phyloP scores from a whole-genome alignment of 2,888 invertebrate genomes.

The Zygogramma bicolorata region DNA sequence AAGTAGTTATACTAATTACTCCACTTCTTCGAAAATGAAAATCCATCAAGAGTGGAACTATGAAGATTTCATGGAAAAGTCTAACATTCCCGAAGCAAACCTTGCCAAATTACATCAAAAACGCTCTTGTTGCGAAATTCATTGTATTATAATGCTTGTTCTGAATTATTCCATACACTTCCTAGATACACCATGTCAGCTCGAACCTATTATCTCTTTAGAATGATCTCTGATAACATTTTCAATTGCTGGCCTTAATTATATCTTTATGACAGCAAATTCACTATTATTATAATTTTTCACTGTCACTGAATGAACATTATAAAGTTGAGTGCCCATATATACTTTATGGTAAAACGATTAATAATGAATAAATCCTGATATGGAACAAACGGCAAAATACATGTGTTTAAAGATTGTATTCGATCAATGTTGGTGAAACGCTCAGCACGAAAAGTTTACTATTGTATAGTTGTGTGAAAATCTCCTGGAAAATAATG shows the following conservation, averaged over 20 bases:
- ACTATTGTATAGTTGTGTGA: not conserved
- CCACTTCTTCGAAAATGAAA: no score
- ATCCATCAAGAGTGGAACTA: no score
- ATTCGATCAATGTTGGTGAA: not conserved
- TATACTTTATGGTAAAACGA: not conserved
- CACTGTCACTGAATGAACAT: not conserved
- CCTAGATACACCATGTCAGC: no score
- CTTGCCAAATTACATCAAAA: no score
- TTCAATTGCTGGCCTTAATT: not conserved
- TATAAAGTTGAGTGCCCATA: not conserved
- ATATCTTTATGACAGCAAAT: not conserved
- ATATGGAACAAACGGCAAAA: not conserved
- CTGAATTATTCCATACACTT: no score
- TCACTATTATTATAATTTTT: not conserved
- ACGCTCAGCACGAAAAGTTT: not conserved
- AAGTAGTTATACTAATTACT: no score
- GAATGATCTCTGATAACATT: not conserved
- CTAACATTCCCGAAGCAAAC: no score
- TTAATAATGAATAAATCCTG: not conserved
- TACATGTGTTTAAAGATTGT: not conserved
- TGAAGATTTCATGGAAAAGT: no score
- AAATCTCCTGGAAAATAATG: not conserved
- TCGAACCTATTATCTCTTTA: not conserved
- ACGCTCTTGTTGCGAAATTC: no score
- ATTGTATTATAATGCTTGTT: no score